Percentiles rank a stretch among this genome's conserved stretches.
phyloP scores from a whole-genome alignment of 2,797 vertebrate genomes.

The Gastrophryne carolinensis region DNA sequence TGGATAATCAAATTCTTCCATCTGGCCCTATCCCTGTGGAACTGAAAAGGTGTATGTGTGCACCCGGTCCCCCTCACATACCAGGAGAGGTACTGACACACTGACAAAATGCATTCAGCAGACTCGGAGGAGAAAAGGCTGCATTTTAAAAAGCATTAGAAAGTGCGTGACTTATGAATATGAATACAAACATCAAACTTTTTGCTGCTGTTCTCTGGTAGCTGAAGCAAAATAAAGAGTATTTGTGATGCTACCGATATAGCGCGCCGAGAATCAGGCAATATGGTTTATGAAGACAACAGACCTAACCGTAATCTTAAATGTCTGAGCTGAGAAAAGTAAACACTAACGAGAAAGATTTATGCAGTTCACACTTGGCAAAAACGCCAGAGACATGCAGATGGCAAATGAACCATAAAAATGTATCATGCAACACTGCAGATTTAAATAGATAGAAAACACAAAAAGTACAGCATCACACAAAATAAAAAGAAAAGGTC shows the following conservation, averaged over 20 bases:
- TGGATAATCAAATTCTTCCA: constrained; percentile 99
- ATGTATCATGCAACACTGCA: constrained; percentile 2
- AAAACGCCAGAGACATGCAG: constrained; percentile 3
- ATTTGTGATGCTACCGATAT: neutral
- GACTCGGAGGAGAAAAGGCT: constrained; percentile 70
- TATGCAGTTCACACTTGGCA: constrained; percentile 21
- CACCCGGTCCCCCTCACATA: constrained; percentile 96
- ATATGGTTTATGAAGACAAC: neutral
- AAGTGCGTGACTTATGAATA: constrained; percentile 31
- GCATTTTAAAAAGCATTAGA: constrained; percentile 8
- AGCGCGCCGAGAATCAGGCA: neutral
- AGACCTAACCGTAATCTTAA: constrained; percentile 1
- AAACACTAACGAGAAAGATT: constrained; percentile 33
- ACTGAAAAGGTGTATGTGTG: constrained; percentile 94
- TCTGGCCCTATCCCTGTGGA: constrained; percentile 97
- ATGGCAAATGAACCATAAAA: constrained; percentile 40
- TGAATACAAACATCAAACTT: constrained; percentile 5
- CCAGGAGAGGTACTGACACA: constrained; percentile 90
- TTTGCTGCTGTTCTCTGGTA: neutral
- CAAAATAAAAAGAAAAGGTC: neutral
- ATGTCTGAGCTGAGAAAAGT: constrained; percentile 18
- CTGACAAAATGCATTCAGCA: constrained; percentile 91
- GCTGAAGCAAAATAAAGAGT: constrained; percentile 10
- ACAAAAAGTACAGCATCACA: neutral
- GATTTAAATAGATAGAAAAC: constrained; percentile 11